These are phyloP conservation scores for Eulithis testata DNA, from an alignment of 2,888 invertebrate genomes.

Conservation along the genomic window DNA sequence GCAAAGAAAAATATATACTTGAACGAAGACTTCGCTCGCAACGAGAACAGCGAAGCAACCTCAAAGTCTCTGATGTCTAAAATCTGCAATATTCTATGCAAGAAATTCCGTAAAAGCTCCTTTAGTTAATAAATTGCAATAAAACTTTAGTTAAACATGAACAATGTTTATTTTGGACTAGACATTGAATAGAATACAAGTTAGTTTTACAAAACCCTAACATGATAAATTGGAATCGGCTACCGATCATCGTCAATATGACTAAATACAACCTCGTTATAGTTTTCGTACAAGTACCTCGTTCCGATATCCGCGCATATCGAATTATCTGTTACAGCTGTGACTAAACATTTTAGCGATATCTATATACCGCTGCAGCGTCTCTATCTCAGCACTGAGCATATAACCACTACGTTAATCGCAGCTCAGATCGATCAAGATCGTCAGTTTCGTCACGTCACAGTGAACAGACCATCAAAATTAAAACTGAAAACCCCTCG, in stretches of 20 bases:
- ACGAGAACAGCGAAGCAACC: constrained; percentile 44
- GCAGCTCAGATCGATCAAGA: not conserved
- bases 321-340: not conserved
- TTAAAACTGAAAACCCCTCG: constrained; percentile 6
- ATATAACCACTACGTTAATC: too few relatives aligned
- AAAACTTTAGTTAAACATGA: constrained; percentile 44
- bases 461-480: constrained; percentile 11
- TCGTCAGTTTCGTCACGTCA: not conserved
- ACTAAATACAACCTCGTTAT: constrained; percentile 18
- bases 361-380: too few relatives aligned
- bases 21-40: constrained; percentile 58
- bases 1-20: constrained; percentile 70
- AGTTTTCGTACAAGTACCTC: constrained; percentile 7
- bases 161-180: constrained; percentile 76
- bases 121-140: constrained; percentile 37
- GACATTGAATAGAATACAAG: constrained; percentile 54
- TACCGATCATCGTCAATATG: constrained; percentile 21
- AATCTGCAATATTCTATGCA: constrained; percentile 71
- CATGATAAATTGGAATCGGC: constrained; percentile 23
- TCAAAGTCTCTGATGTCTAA: constrained; percentile 65
- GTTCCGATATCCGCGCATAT: not conserved
- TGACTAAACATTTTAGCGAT: not conserved
- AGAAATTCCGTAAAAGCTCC: constrained; percentile 62
- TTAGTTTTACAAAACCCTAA: constrained; percentile 23
- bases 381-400: too few relatives aligned